A percentile compares a stretch with the other conserved stretches of the same genome.
phyloP scores from a whole-genome alignment of 2,113 vertebrate species.

The Rhinogobius similis region DNA sequence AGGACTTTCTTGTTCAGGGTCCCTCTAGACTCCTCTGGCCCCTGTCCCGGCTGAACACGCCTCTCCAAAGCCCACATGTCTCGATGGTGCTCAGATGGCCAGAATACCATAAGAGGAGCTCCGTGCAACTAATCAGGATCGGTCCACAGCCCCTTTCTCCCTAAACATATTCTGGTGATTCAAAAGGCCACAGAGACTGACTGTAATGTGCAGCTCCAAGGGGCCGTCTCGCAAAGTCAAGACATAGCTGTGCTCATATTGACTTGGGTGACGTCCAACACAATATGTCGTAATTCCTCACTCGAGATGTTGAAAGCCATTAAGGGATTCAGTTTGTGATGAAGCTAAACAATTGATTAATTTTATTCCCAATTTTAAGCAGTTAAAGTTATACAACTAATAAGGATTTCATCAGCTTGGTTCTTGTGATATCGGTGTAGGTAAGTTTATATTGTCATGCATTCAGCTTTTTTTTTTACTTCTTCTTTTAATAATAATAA shows the following conservation, averaged over 20 bases:
- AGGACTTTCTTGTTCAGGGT: slow-evolving; percentile 28
- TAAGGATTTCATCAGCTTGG: not conserved
- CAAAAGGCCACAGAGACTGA: slow-evolving; percentile 62
- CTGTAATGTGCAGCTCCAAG: slow-evolving; percentile 52
- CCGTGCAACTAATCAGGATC: slow-evolving; percentile 70
- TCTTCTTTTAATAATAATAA: too few relatives aligned
- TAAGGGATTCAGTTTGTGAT: slow-evolving; percentile 48
- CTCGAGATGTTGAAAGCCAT: slow-evolving; percentile 41
- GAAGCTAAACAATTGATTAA: slow-evolving; percentile 53
- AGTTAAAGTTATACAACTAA: slow-evolving; percentile 44
- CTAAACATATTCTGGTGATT: slow-evolving; percentile 68
- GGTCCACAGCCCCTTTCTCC: slow-evolving; percentile 55
- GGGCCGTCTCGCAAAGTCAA: slow-evolving; percentile 50
- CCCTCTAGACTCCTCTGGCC: slow-evolving; percentile 59
- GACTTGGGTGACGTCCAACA: slow-evolving; percentile 59
- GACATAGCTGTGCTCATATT: slow-evolving; percentile 41
- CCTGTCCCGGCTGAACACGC: slow-evolving; percentile 32
- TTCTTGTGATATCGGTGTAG: not conserved
- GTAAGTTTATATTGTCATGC: not conserved
- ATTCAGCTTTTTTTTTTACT: too few relatives aligned
- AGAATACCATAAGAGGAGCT: slow-evolving; percentile 60
- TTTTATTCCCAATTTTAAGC: slow-evolving; percentile 44
- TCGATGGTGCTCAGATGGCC: slow-evolving; percentile 66
- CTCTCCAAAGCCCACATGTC: slow-evolving; percentile 51
- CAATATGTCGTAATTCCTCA: slow-evolving; percentile 54